Evolutionary conservation across 2,113 vertebrate genomes (phyloP).

Genomic region (Plectropomus leopardus): DNA sequence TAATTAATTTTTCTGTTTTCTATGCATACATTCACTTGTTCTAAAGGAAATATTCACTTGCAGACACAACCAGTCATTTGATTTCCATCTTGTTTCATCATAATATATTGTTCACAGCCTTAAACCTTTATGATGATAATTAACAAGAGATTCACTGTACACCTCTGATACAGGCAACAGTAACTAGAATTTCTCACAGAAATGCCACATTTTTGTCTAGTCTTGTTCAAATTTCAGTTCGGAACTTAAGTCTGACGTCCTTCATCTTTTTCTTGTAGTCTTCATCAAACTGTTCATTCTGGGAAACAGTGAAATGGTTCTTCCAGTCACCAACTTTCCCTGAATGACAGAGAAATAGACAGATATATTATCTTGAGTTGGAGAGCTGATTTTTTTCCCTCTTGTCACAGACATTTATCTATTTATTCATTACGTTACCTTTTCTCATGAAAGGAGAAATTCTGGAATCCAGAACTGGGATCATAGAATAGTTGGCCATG

Average conservation of each 20-base stretch:
- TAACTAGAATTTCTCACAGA: not conserved
- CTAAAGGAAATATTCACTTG: too few relatives aligned
- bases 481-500: slow-evolving; percentile 80
- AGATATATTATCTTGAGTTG: not conserved
- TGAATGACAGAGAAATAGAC: slow-evolving; percentile 29
- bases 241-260: slow-evolving; percentile 68
- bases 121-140: not conserved
- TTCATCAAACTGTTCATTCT: slow-evolving; percentile 79
- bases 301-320: slow-evolving; percentile 76
- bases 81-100: too few relatives aligned
- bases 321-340: slow-evolving; percentile 83
- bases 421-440: slow-evolving; percentile 62
- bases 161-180: not conserved
- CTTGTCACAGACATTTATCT: not conserved
- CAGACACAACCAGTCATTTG: too few relatives aligned
- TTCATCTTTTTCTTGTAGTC: slow-evolving; percentile 79
- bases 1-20: too few relatives aligned
- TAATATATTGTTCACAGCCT: too few relatives aligned
- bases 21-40: too few relatives aligned
- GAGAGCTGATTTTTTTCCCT: too few relatives aligned
- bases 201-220: not conserved
- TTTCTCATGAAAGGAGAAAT: slow-evolving; percentile 85
- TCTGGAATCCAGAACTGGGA: slow-evolving; percentile 65
- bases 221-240: slow-evolving; percentile 61
- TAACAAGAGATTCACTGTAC: not conserved